Evolutionary conservation across 2,888 invertebrate genomes (phyloP).

Genomic region (Plagiodera versicolora): DNA sequence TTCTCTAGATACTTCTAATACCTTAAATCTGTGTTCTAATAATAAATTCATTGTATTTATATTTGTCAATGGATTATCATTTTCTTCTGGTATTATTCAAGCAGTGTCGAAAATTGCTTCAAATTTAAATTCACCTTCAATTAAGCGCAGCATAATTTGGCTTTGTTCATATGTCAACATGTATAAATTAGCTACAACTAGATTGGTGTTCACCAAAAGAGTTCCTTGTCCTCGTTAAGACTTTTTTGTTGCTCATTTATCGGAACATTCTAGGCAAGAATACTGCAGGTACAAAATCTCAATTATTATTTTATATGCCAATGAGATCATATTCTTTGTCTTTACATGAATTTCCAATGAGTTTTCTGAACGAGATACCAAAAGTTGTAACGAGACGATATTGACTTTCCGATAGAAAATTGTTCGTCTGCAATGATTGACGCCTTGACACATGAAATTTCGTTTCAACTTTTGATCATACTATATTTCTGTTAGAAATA

Average conservation of each 20-base stretch:
- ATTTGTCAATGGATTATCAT: slow-evolving; percentile 57
- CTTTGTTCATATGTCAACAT: slow-evolving; percentile 46
- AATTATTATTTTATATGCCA: too few species aligned
- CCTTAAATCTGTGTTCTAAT: slow-evolving; percentile 53
- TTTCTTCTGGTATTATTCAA: slow-evolving; percentile 48
- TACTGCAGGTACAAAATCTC: too few species aligned
- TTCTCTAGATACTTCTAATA: slow-evolving; percentile 54
- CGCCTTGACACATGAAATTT: too few species aligned
- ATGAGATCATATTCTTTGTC: too few species aligned
- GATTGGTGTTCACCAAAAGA: slow-evolving; percentile 44
- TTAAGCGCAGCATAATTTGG: slow-evolving; percentile 48
- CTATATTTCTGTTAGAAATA: too few species aligned
- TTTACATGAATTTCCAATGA: too few species aligned
- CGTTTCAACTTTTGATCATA: too few species aligned
- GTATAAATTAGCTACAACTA: slow-evolving; percentile 49
- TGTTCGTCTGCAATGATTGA: too few species aligned
- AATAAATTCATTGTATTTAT: slow-evolving; percentile 58
- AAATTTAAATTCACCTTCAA: slow-evolving; percentile 37
- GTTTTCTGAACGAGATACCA: too few species aligned
- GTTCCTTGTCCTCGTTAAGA: slow-evolving; percentile 44
- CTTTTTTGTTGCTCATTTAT: slow-evolving; percentile 30
- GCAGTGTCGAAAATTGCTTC: slow-evolving; percentile 43
- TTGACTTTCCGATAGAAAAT: too few species aligned
- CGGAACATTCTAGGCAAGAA: background rate
- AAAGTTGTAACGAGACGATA: too few species aligned